phyloP scores from a whole-genome alignment of 2,113 vertebrate species.

The Blennius ocellaris region DNA sequence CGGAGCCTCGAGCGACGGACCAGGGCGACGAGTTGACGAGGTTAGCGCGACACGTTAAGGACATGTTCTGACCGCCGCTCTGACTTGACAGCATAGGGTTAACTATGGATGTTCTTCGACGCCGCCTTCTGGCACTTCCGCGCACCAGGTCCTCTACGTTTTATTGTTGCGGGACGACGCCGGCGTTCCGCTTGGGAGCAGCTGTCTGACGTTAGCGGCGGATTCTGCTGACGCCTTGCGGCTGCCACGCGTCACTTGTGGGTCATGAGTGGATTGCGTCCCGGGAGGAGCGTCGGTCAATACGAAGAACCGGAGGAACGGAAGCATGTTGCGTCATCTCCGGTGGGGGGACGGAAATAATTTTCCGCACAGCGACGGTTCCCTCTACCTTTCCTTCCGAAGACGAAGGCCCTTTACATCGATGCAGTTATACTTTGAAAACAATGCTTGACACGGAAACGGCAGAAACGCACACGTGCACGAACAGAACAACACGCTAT shows the following conservation, averaged over 20 bases:
- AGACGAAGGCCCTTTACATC: too few relatives aligned
- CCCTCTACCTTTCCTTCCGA: too few relatives aligned
- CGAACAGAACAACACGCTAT: too few relatives aligned
- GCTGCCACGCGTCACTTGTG: constrained; percentile 51
- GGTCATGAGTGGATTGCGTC: constrained; percentile 45
- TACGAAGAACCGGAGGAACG: not conserved
- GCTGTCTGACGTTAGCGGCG: constrained; percentile 60
- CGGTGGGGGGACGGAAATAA: not conserved
- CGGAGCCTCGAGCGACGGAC: constrained; percentile 53
- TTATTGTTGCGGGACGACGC: constrained; percentile 66
- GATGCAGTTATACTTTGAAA: too few relatives aligned
- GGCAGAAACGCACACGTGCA: too few relatives aligned
- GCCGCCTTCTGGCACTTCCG: constrained; percentile 61
- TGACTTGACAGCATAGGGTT: constrained; percentile 71
- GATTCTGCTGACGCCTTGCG: constrained; percentile 66
- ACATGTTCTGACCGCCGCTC: constrained; percentile 72
- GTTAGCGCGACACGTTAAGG: constrained; percentile 70
- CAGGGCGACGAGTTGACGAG: constrained; percentile 64
- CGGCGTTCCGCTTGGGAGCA: constrained; percentile 41
- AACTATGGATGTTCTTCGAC: constrained; percentile 77
- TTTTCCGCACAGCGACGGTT: too few relatives aligned
- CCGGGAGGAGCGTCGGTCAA: constrained; percentile 13
- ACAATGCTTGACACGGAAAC: too few relatives aligned
- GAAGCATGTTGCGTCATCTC: constrained; percentile 5
- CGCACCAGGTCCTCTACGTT: constrained; percentile 63